Percentiles rank a stretch among this genome's conserved stretches.
Evolutionary conservation across 2,888 invertebrate species (phyloP).

Genomic region (Pinctada fucata): DNA sequence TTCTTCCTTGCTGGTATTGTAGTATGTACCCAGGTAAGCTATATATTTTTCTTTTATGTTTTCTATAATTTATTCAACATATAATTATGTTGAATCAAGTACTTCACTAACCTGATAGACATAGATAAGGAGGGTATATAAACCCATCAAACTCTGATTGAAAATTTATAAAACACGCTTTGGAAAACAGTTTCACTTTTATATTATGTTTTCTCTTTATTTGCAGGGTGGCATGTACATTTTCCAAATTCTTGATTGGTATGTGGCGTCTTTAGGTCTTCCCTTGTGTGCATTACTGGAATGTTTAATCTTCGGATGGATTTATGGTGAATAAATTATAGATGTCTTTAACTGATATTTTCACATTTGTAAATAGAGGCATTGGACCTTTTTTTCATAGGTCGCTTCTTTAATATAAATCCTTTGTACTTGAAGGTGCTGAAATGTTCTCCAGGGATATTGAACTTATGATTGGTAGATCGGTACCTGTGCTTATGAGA

Average conservation of each 20-base stretch:
- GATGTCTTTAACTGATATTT: too few species aligned
- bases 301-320: slow-evolving; percentile 33
- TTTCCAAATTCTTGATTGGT: slow-evolving; percentile 40
- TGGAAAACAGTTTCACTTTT: too few species aligned
- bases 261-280: slow-evolving; percentile 26
- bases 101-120: too few species aligned
- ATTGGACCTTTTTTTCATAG: too few species aligned
- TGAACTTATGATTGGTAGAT: slow-evolving; percentile 49
- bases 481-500: slow-evolving; percentile 39
- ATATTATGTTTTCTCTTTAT: neutral
- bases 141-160: too few species aligned
- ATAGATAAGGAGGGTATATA: too few species aligned
- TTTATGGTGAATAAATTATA: slow-evolving; percentile 18
- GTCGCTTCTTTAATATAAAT: too few species aligned
- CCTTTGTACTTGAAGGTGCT: slow-evolving; percentile 41
- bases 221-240: slow-evolving; percentile 42
- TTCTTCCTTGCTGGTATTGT: slow-evolving; percentile 40
- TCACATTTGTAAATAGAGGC: too few species aligned
- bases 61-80: too few species aligned
- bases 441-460: slow-evolving; percentile 50
- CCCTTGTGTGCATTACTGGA: slow-evolving; percentile 35
- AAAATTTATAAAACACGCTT: too few species aligned
- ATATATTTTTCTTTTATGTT: neutral
- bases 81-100: too few species aligned
- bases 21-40: slow-evolving; percentile 42